Evolutionary conservation across 2,888 invertebrate genomes (phyloP).

Genomic region (Calephelis perditalis): DNA sequence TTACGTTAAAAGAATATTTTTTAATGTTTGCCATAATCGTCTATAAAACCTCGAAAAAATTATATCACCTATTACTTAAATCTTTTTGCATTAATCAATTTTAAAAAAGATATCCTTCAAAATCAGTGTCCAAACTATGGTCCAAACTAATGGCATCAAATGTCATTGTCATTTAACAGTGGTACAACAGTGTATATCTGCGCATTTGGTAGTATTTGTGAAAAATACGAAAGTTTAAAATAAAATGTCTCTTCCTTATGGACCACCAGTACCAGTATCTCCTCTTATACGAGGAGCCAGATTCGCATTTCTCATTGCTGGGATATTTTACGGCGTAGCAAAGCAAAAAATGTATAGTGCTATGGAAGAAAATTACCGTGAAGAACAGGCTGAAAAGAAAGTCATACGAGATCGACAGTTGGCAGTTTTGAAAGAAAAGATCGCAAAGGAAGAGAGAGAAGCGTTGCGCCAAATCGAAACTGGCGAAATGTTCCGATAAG

Average conservation of each 20-base stretch:
- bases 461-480: slow-evolving; percentile 46
- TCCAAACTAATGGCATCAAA: no score
- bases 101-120: no score
- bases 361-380: slow-evolving; percentile 41
- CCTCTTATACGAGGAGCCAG: slow-evolving; percentile 59
- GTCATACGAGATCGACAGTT: slow-evolving; percentile 48
- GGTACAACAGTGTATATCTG: no score
- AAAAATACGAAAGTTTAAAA: not conserved
- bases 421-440: slow-evolving; percentile 45
- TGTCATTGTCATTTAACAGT: no score
- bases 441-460: slow-evolving; percentile 51
- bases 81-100: no score
- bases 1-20: no score
- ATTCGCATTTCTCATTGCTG: slow-evolving; percentile 51
- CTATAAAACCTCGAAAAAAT: no score
- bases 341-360: slow-evolving; percentile 50
- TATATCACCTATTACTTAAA: no score
- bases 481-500: slow-evolving; percentile 45
- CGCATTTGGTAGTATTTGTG: no score
- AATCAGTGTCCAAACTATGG: no score
- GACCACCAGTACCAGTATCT: slow-evolving; percentile 58
- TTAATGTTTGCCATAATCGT: no score
- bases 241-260: slow-evolving; percentile 47
- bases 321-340: slow-evolving; percentile 51
- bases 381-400: slow-evolving; percentile 51